Conservation (phyloP, 2,797 vertebrate genomes). For the Lutjanus argentimaculatus region DNA sequence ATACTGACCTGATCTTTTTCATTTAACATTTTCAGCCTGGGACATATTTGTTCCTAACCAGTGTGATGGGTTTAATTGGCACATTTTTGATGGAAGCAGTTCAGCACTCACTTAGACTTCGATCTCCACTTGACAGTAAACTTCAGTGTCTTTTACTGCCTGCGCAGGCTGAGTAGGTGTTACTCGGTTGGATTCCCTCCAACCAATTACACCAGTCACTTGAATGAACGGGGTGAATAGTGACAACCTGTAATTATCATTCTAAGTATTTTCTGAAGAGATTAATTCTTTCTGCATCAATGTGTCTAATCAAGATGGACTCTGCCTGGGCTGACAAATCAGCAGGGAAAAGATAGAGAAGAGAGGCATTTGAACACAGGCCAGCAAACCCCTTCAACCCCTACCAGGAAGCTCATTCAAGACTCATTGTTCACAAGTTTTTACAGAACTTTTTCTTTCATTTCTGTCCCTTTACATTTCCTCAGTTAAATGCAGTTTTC, state of each 20-base stretch:
- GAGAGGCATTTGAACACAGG: constrained; percentile 42
- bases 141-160: constrained; percentile 49
- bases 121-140: constrained; percentile 33
- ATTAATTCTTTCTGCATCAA: constrained; percentile 70
- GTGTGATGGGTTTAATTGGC: not conserved
- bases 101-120: constrained; percentile 13
- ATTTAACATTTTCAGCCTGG: not conserved
- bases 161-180: constrained; percentile 60
- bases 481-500: constrained; percentile 34
- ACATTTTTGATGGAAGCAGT: not conserved
- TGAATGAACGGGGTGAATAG: constrained; percentile 58
- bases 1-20: not conserved
- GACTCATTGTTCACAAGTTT: constrained; percentile 37
- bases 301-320: constrained; percentile 69
- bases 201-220: constrained; percentile 79
- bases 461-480: constrained; percentile 34
- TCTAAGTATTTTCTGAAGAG: constrained; percentile 72
- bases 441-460: constrained; percentile 12
- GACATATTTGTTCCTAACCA: not conserved
- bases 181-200: constrained; percentile 68
- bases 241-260: constrained; percentile 85
- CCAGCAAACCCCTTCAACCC: constrained; percentile 29
- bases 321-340: constrained; percentile 61
- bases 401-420: constrained; percentile 25
- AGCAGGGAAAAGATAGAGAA: constrained; percentile 44